Evolutionary conservation across 2,888 invertebrate genomes (phyloP), one percentile per base, ranked within the genome.

Genomic region (Notodromas monacha): DNA sequence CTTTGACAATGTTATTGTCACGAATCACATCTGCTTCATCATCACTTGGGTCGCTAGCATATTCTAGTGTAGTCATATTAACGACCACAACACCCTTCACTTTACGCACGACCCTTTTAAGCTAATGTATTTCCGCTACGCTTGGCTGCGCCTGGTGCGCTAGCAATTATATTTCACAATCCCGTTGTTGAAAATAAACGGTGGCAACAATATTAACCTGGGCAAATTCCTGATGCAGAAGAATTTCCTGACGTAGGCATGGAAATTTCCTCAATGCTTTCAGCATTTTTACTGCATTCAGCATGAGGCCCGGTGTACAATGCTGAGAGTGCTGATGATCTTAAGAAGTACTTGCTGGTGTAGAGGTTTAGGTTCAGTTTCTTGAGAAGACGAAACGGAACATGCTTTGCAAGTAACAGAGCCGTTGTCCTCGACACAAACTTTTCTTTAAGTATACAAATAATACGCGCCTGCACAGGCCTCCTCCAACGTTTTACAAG

Each of bases 1-100:
- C 21, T 21, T 21, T 21, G 21, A 21, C 21, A 21, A 21, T 21
- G 21, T 21, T 21, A 21, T 21, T 21, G 21, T 21, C 21, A 21
- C 21, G 21, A 21, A 21, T 21, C 21, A 21, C 21, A n/a, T 21
- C 21, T 21, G 21, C 21, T 21, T 21, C 21, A 21, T 21, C 21
- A 21, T 21, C 21, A 21, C 21, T 21, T 21, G 21, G 21, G 21
- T 21, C 21, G 21, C 21, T 21, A 21, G 21, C 21, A 21, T 21
- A 21, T 21, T 21, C 21, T n/a, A n/a, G n/a, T n/a, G n/a, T n/a
- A n/a, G n/a, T n/a, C n/a, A n/a, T n/a, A n/a, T n/a, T n/a, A n/a
- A n/a, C n/a, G n/a, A n/a, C n/a, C n/a, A n/a, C n/a, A n/a, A n/a
- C n/a, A n/a, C n/a, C n/a, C n/a, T n/a, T n/a, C n/a, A n/a, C n/a